Percentiles rank a stretch among this genome's conserved stretches.
phyloP scores from a whole-genome alignment of 1,140 invertebrate species.

The Pseudomyrmex sp. region DNA sequence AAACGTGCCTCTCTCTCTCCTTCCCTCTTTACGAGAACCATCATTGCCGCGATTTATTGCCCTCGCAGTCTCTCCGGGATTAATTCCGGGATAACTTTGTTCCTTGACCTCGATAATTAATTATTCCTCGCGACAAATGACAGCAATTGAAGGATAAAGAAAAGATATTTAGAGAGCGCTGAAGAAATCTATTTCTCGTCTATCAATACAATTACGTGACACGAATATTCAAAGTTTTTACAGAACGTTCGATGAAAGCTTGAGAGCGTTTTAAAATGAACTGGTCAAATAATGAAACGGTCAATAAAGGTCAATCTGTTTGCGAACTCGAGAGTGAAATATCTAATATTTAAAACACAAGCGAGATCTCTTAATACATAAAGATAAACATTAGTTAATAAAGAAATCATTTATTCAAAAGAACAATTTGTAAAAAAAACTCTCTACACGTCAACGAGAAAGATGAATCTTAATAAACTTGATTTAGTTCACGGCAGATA shows the following conservation, averaged over 20 bases:
- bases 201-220: not conserved
- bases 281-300: not conserved
- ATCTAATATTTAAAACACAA: too few relatives aligned
- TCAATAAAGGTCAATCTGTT: not conserved
- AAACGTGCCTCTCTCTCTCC: not conserved
- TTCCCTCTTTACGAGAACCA: conserved; percentile 6
- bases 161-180: too few relatives aligned
- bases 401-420: not conserved
- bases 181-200: too few relatives aligned
- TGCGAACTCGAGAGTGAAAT: too few relatives aligned
- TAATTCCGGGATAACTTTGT: conserved; percentile 26
- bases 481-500: not conserved
- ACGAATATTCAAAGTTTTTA: conserved; percentile 14
- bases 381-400: too few relatives aligned
- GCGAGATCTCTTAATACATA: too few relatives aligned
- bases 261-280: not conserved
- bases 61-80: not conserved
- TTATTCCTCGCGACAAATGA: not conserved
- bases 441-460: too few relatives aligned
- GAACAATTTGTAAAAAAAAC: not conserved
- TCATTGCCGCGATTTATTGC: conserved; percentile 28
- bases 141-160: not conserved
- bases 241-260: not conserved
- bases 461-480: not conserved
- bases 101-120: conserved; percentile 17